Evolutionary conservation across 2,113 vertebrate genomes (phyloP), one percentile per base, ranked within the genome.

Genomic region (Poicephalus gulielmi): DNA sequence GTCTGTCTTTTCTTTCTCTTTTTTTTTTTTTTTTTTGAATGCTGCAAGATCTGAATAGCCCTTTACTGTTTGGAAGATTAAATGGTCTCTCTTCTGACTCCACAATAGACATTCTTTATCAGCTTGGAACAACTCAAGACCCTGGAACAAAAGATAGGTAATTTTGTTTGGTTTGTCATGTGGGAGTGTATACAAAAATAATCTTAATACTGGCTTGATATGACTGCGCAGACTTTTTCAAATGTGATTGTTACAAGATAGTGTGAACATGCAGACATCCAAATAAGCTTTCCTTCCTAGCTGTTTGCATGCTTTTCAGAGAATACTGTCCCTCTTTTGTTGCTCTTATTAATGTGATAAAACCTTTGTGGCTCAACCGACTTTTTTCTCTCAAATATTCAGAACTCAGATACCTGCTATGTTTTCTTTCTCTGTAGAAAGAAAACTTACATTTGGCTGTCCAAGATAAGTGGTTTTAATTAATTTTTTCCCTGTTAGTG

Each of bases 51-150:
- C 96, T 99, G 95, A 99, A 99, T 98, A 99, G 99, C 90, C 99
- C 99, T 89, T 98, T 99, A 96, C 98, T 99, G 83, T 99, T 99
- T 94, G 99, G 99, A 93, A 98, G 99, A 93, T 98, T 99, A 52
- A 99, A 99, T 94, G 99, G 99, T 93, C 98, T 99, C 53, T 99
- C 99, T 64, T 99, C 99, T 90, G 99, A 99, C 97, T 99, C 99
- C 87, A 99, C 99, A 74, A 99, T 99, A 83, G 99, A 99, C 97
- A 99, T 99, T 96, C 98, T 99, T 69, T 99, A 99, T 97, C 99
- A 99, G 97, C 98, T 99, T 93, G 99, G 99, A 87, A 99, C 99
- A 78, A 99, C 99, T 44, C 99, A 99, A 95, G 99, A 99, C 92
- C 95, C 98, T 75, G 99, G 99, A 96, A 99, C 99, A 95, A 99